phyloP scores from a whole-genome alignment of 2,797 vertebrate species.

The Micrastur ruficollis region DNA sequence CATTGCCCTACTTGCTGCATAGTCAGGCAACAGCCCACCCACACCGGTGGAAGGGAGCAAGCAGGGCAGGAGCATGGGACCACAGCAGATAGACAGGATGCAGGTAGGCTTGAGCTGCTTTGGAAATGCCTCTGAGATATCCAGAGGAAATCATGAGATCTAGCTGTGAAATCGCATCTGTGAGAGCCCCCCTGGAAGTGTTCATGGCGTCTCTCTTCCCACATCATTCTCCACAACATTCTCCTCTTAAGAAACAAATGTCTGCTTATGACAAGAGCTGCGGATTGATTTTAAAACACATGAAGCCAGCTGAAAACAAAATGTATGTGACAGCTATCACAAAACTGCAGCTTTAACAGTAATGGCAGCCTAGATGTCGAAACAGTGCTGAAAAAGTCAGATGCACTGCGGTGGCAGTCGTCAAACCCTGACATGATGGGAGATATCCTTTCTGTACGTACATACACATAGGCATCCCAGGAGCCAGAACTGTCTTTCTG shows the following conservation, averaged over 20 bases:
- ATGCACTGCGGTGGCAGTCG: background rate
- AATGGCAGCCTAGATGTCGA: background rate
- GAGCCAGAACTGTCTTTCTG: slow-evolving; percentile 27
- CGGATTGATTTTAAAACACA: background rate
- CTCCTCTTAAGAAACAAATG: background rate
- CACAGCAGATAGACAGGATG: background rate
- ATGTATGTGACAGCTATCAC: slow-evolving; percentile 17
- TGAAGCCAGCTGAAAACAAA: background rate
- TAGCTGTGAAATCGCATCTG: background rate
- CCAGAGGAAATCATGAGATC: background rate
- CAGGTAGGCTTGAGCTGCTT: background rate
- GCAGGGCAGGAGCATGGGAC: background rate
- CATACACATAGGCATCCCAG: background rate
- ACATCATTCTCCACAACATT: background rate
- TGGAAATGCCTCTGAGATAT: background rate
- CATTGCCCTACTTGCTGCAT: background rate
- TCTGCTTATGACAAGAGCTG: background rate
- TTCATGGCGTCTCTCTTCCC: background rate
- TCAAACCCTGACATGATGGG: background rate
- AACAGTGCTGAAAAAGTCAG: background rate
- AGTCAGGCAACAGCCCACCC: background rate
- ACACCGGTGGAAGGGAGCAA: background rate
- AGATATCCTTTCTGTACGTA: background rate
- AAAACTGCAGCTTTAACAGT: background rate
- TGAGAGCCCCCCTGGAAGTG: background rate